These are phyloP conservation scores for Cyanoderma ruficeps DNA, from an alignment of 2,113 vertebrate genomes.

Conservation along the genomic window DNA sequence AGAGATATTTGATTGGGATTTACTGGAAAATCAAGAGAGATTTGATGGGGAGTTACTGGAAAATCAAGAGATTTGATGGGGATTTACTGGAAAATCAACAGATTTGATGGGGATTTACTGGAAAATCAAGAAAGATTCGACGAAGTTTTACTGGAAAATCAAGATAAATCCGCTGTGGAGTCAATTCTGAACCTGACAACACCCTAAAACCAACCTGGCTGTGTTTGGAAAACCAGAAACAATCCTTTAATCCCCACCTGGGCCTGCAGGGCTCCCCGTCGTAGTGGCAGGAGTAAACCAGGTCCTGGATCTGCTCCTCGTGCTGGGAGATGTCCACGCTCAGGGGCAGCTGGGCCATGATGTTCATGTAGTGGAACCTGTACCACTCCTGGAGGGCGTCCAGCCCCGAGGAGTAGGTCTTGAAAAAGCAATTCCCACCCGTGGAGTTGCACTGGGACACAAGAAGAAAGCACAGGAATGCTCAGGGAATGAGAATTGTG, in stretches of 20 bases:
- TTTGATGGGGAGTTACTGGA: too few species aligned
- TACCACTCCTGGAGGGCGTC: constrained; percentile 67
- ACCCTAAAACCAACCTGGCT: rapidly evolving
- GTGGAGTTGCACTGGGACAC: constrained; percentile 62
- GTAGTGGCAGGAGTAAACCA: constrained; percentile 68
- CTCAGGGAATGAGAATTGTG: background rate
- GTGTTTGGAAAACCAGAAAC: background rate
- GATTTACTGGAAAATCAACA: too few species aligned
- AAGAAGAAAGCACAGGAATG: too few species aligned
- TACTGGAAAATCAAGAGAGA: background rate
- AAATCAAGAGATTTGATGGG: too few species aligned
- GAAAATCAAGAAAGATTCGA: too few species aligned
- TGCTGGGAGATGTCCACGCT: background rate
- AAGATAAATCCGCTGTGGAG: background rate
- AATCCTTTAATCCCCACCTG: background rate
- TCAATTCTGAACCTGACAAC: rapidly evolving
- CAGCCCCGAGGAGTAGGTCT: constrained; percentile 36
- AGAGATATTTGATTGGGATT: too few species aligned
- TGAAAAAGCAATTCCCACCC: constrained; percentile 59
- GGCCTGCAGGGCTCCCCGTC: constrained; percentile 42
- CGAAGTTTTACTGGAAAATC: too few species aligned
- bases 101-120: too few species aligned
- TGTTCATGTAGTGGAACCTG: constrained; percentile 69
- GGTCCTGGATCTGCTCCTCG: background rate
- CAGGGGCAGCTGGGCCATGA: constrained; percentile 45